phyloP scores from a whole-genome alignment of 2,797 vertebrate species.

The Artibeus jamaicensis region DNA sequence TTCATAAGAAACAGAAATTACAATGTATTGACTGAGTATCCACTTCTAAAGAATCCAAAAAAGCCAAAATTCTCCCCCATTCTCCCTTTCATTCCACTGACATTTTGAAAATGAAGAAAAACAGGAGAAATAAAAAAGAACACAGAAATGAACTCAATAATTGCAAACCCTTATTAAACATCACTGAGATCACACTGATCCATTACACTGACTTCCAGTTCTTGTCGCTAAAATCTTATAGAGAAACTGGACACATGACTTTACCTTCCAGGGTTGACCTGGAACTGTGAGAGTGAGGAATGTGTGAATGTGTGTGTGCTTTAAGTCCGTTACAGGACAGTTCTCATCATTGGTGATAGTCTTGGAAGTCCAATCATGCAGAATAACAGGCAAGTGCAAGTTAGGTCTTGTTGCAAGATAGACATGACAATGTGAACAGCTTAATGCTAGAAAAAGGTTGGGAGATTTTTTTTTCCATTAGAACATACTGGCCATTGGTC shows the following conservation, averaged over 20 bases:
- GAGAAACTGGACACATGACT: conserved; percentile 53
- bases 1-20: conserved; percentile 78
- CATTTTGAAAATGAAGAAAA: conserved; percentile 58
- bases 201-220: conserved; percentile 49
- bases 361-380: conserved; percentile 92
- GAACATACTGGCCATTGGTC: conserved; percentile 96
- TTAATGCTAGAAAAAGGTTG: conserved; percentile 64
- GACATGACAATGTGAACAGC: conserved; percentile 91
- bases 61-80: conserved; percentile 44
- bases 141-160: conserved; percentile 2
- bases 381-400: conserved; percentile 90
- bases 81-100: conserved; percentile 36
- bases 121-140: conserved; percentile 58
- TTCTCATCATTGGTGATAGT: conserved; percentile 86
- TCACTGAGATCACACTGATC: conserved; percentile 62
- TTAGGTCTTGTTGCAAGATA: conserved; percentile 83
- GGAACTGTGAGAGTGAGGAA: conserved; percentile 28
- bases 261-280: conserved; percentile 69
- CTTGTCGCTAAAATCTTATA: conserved; percentile 58
- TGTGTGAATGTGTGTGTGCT: conserved; percentile 19
- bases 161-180: conserved; percentile 65
- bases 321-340: conserved; percentile 75
- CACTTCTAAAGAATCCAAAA: conserved; percentile 64
- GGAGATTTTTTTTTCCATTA: conserved; percentile 75
- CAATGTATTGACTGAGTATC: conserved; percentile 69